phyloP scores from a whole-genome alignment of 1,140 invertebrate species.

The Pantala flavescens region DNA sequence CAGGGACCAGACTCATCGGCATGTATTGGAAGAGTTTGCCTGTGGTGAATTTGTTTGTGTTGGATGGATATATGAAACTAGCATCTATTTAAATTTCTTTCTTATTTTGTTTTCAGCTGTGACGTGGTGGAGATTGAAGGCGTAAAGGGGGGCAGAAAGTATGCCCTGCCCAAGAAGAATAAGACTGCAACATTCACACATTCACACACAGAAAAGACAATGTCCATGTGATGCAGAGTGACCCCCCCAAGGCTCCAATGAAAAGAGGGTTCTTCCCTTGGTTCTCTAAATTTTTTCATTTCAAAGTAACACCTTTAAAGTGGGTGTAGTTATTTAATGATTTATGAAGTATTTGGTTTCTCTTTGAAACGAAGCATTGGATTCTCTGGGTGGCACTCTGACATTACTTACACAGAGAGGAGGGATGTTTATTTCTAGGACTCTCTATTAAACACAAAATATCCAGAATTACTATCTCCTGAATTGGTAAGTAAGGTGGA shows the following conservation, averaged over 20 bases:
- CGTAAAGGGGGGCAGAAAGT: not conserved
- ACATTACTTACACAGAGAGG: not conserved
- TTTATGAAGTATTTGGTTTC: too few species aligned
- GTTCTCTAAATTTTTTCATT: not conserved
- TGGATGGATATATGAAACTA: not conserved
- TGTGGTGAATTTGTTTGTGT: slow-evolving; percentile 6
- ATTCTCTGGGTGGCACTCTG: not conserved
- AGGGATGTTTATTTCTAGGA: slow-evolving; percentile 6
- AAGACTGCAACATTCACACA: not conserved
- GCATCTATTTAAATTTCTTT: not conserved
- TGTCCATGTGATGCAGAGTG: not conserved
- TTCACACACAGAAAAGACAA: not conserved
- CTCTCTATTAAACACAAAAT: slow-evolving; percentile 10
- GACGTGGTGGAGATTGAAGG: slow-evolving; percentile 7
- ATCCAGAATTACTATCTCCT: slow-evolving; percentile 9
- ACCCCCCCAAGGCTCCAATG: not conserved
- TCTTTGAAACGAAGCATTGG: not conserved
- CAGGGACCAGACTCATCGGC: not conserved
- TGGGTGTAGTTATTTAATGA: too few species aligned
- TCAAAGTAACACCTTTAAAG: too few species aligned
- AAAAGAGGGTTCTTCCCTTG: not conserved
- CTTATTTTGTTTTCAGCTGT: slow-evolving; percentile 10
- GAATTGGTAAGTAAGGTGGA: slow-evolving; percentile 1
- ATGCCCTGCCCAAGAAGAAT: not conserved
- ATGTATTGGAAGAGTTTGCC: not conserved